Conservation (phyloP, 2,888 invertebrate species). For the Ophion obscuratus region DNA sequence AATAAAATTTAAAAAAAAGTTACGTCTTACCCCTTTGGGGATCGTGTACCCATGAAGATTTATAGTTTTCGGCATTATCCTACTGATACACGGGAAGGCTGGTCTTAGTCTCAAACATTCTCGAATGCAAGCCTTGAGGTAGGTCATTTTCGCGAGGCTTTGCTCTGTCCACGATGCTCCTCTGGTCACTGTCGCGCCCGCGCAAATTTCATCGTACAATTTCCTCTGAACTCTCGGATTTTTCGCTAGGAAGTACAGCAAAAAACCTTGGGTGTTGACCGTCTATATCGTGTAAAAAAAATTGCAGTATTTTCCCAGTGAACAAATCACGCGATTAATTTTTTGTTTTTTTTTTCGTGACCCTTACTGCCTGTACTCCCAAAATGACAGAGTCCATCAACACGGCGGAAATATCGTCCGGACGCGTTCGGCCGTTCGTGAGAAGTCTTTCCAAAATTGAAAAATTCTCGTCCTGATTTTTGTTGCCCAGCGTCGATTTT, state of each 20-base stretch:
- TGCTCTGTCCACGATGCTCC: slow-evolving; percentile 78
- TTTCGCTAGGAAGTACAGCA: slow-evolving; percentile 88
- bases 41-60: slow-evolving; percentile 87
- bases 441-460: slow-evolving; percentile 86
- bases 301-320: neutral
- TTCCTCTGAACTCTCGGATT: slow-evolving; percentile 87
- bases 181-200: slow-evolving; percentile 77
- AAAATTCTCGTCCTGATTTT: slow-evolving; percentile 71
- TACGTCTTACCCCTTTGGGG: slow-evolving; percentile 79
- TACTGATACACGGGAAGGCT: slow-evolving; percentile 87
- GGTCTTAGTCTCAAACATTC: slow-evolving; percentile 88
- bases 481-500: slow-evolving; percentile 71
- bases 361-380: slow-evolving; percentile 87
- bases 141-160: slow-evolving; percentile 83
- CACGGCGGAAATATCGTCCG: slow-evolving; percentile 87
- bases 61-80: slow-evolving; percentile 87
- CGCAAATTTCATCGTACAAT: slow-evolving; percentile 87
- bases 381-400: slow-evolving; percentile 88
- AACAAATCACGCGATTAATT: neutral
- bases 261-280: slow-evolving; percentile 87
- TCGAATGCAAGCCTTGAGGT: slow-evolving; percentile 88
- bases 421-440: slow-evolving; percentile 85
- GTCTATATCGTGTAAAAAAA: slow-evolving; percentile 82
- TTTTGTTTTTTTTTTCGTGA: neutral
- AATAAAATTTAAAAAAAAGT: slow-evolving; percentile 13